phyloP scores from a whole-genome alignment of 2,797 vertebrate species.

The Sebastes flavidus region DNA sequence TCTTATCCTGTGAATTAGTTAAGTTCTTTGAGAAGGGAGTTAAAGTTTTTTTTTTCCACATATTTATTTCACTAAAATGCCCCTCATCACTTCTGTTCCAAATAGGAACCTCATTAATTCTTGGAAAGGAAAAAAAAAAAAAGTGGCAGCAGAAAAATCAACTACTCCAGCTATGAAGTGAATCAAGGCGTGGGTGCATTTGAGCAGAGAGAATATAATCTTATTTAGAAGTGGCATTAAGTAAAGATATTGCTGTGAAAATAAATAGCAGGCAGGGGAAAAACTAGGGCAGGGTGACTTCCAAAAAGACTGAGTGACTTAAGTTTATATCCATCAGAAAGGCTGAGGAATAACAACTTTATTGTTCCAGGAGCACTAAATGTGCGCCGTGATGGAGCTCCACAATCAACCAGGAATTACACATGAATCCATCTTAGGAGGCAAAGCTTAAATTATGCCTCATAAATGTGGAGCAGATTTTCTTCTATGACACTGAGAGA shows the following conservation, averaged over 20 bases:
- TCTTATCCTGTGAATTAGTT: not conserved
- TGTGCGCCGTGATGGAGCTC: not conserved
- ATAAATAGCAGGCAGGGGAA: not conserved
- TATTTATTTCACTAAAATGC: not conserved
- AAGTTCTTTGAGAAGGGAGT: not conserved
- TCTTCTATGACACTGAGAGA: not conserved
- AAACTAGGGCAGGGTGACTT: conserved; percentile 13
- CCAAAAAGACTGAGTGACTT: not conserved
- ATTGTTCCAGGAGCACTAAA: conserved; percentile 10
- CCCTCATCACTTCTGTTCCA: not conserved
- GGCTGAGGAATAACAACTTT: not conserved
- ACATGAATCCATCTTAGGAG: conserved; percentile 23
- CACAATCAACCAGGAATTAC: conserved; percentile 14
- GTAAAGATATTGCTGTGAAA: conserved; percentile 1
- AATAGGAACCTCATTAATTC: not conserved
- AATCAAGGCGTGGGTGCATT: not conserved
- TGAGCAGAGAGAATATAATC: not conserved
- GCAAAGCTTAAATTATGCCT: conserved; percentile 22
- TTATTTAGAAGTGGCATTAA: conserved; percentile 16
- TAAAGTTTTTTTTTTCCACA: not conserved
- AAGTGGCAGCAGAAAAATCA: not conserved
- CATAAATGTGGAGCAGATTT: conserved; percentile 19
- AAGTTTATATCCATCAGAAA: not conserved
- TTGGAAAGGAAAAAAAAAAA: not conserved
- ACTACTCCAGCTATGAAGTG: not conserved